These are phyloP conservation scores for Orthonyx spaldingii DNA, from an alignment of 2,113 vertebrate species.

Conservation along the genomic window DNA sequence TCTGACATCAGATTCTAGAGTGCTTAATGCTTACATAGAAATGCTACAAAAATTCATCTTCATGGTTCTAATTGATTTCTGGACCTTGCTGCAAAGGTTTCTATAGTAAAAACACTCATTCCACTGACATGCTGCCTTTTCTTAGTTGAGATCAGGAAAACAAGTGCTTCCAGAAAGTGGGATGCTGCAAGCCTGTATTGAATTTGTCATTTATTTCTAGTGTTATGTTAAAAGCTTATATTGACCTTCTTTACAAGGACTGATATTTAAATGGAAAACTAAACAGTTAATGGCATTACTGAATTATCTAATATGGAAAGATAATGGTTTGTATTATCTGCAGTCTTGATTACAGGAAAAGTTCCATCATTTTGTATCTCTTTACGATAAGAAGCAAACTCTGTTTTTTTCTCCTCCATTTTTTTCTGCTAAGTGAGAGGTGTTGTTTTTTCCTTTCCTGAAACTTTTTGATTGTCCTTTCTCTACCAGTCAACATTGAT, in stretches of 20 bases:
- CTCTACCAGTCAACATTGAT: neutral
- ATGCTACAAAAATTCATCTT: neutral
- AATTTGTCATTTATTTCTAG: neutral
- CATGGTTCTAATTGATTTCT: neutral
- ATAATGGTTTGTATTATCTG: slow-evolving; percentile 7
- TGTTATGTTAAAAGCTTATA: slow-evolving; percentile 27
- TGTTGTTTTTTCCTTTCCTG: neutral
- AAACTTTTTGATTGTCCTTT: neutral
- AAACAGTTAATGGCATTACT: slow-evolving; percentile 7
- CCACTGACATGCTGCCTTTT: neutral
- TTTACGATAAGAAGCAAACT: neutral
- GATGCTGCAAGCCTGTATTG: neutral
- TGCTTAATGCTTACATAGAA: neutral
- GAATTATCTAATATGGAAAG: neutral
- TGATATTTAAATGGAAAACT: neutral
- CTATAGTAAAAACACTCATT: neutral
- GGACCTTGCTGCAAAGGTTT: neutral
- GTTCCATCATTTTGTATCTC: neutral
- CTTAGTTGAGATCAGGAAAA: neutral
- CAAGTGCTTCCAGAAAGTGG: slow-evolving; percentile 8
- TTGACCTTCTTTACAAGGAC: neutral
- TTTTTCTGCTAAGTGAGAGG: neutral
- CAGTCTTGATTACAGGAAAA: slow-evolving; percentile 16
- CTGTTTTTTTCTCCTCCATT: neutral
- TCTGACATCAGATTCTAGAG: neutral